Conservation (phyloP, 2,113 vertebrate genomes). For the Leptosomus discolor region DNA sequence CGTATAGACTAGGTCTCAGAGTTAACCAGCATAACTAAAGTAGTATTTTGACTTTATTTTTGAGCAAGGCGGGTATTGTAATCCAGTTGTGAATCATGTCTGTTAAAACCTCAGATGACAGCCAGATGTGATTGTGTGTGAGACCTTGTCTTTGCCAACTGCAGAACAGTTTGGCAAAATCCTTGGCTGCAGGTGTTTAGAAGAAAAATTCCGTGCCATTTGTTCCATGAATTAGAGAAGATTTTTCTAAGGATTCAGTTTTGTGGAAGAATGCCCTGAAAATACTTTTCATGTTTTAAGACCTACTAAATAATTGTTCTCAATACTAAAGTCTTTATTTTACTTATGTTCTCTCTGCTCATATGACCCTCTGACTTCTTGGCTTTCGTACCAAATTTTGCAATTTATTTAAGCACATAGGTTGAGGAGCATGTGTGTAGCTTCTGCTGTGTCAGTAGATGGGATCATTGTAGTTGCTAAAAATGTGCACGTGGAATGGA, state of each 20-base stretch:
- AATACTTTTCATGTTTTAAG: not conserved
- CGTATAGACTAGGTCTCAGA: not conserved
- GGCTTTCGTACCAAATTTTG: not conserved
- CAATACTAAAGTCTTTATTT: not conserved
- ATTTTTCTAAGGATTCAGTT: not conserved
- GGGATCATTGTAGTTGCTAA: not conserved
- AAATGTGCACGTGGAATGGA: not conserved
- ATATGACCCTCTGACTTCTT: not conserved
- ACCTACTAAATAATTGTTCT: not conserved
- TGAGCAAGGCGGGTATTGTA: not conserved
- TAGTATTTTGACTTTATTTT: not conserved
- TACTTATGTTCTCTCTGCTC: not conserved
- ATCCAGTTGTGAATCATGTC: not conserved
- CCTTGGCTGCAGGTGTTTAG: not conserved
- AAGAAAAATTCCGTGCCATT: not conserved
- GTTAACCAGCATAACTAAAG: not conserved
- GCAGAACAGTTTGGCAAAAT: not conserved
- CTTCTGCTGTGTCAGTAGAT: not conserved
- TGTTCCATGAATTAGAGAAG: not conserved
- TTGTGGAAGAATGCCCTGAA: not conserved
- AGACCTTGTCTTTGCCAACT: not conserved
- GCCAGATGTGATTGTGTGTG: not conserved
- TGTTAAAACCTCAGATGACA: not conserved
- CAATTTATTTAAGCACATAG: not conserved
- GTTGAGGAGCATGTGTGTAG: not conserved